Conservation (phyloP, 2,113 vertebrate species). For the Neomonachus schauinslandi region DNA sequence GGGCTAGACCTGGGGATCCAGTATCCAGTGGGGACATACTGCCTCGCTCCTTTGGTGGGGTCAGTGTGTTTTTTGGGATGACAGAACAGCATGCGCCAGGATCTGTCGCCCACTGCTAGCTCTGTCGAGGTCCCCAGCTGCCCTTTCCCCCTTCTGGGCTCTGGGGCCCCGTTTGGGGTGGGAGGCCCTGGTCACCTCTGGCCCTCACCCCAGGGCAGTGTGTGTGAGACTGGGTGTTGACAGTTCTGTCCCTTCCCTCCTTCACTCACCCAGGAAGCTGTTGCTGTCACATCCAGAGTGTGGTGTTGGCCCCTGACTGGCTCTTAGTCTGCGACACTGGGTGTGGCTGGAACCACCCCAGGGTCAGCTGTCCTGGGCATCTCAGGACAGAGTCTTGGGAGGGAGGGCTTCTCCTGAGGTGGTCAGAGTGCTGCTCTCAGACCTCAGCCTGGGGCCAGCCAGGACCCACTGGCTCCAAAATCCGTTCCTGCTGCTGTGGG, state of each 20-base stretch:
- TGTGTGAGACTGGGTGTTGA: background rate
- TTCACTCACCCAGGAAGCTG: background rate
- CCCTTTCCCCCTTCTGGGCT: background rate
- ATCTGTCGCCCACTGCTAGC: accelerated
- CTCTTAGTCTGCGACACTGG: background rate
- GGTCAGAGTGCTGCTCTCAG: background rate
- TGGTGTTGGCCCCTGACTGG: background rate
- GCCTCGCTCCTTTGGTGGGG: background rate
- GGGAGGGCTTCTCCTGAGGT: accelerated
- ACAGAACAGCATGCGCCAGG: accelerated
- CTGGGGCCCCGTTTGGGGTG: no score
- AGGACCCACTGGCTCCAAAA: background rate
- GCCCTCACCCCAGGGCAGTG: background rate
- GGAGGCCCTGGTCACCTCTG: background rate
- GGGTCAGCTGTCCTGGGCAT: background rate
- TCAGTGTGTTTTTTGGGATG: background rate
- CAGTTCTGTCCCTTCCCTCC: background rate
- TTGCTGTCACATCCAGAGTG: background rate
- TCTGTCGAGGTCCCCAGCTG: background rate
- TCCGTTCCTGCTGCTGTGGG: background rate
- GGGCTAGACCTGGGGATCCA: background rate
- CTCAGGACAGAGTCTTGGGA: background rate
- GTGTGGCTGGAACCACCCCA: background rate
- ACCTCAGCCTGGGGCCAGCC: background rate
- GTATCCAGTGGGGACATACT: background rate